Conservation (phyloP, 2,888 invertebrate genomes). For the Drosophila subquinaria region DNA sequence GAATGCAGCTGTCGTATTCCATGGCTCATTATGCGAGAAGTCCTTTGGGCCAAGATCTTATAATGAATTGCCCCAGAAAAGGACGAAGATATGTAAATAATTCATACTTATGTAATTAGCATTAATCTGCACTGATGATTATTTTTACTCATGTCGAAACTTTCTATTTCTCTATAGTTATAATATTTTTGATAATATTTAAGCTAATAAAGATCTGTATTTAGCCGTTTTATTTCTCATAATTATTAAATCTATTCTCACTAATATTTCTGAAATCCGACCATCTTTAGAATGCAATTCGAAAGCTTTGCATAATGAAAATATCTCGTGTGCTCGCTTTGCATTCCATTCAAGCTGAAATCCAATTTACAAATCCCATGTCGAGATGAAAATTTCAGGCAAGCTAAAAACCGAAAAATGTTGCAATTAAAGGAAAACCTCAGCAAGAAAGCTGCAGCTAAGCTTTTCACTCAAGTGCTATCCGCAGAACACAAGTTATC, state of each 20-base stretch:
- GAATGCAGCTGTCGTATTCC: constrained; percentile 66
- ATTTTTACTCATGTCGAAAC: too few species aligned
- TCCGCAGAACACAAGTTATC: constrained; percentile 69
- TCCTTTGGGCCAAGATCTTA: constrained; percentile 1
- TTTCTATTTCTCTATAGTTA: too few species aligned
- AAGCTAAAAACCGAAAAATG: constrained; percentile 29
- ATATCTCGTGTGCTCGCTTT: neutral
- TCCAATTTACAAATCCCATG: constrained; percentile 8
- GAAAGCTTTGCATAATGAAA: neutral
- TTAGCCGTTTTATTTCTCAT: too few species aligned
- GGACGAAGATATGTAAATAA: constrained; percentile 32
- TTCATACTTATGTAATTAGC: constrained; percentile 39
- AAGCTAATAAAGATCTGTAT: too few species aligned
- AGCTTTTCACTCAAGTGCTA: constrained; percentile 27
- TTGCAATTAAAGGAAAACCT: constrained; percentile 54
- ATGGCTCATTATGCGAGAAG: constrained; percentile 38
- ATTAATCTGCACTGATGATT: constrained; percentile 18
- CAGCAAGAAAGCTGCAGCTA: constrained; percentile 24
- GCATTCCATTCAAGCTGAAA: neutral
- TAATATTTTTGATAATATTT: too few species aligned
- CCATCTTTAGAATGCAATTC: neutral
- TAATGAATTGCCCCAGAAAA: constrained; percentile 30
- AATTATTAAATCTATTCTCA: too few species aligned
- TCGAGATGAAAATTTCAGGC: neutral
- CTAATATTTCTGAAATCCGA: too few species aligned